phyloP scores from a whole-genome alignment of 2,113 vertebrate genomes.

The Pycnonotus jocosus region DNA sequence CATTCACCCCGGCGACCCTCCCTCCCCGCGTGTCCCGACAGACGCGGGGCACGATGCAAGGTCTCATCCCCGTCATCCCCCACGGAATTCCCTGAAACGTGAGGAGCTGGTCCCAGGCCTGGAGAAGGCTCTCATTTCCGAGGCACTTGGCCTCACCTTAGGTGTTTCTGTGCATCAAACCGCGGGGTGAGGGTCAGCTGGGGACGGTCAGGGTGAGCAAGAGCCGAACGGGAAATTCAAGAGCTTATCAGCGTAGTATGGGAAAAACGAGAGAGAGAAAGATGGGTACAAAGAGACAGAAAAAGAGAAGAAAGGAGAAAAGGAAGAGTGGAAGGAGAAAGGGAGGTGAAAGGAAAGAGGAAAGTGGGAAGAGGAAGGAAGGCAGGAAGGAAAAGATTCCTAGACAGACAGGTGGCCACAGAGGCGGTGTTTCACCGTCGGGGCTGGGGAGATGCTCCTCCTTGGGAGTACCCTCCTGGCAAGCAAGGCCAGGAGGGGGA shows the following conservation, averaged over 20 bases:
- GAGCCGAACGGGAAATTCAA: background rate
- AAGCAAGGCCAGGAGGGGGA: background rate
- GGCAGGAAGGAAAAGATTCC: background rate
- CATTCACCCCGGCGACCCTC: background rate
- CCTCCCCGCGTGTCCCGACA: no score
- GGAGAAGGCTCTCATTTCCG: background rate
- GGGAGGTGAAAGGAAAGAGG: fast-evolving
- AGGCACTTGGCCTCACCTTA: background rate
- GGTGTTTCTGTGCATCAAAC: background rate
- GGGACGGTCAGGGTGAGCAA: background rate
- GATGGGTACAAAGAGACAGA: no score
- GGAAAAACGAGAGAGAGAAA: background rate
- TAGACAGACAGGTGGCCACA: background rate
- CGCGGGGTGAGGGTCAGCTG: background rate
- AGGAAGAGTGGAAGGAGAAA: background rate
- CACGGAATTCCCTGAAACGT: background rate
- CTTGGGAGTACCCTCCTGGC: background rate
- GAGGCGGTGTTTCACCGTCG: background rate
- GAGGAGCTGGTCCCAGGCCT: background rate
- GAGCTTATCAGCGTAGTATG: background rate
- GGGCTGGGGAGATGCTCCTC: background rate
- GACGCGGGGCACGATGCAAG: background rate
- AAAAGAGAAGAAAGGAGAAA: no score
- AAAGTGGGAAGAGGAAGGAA: background rate
- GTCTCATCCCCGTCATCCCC: fast-evolving